Evolutionary conservation across 2,113 vertebrate genomes (phyloP).

Genomic region (Cygnus buccinator): DNA sequence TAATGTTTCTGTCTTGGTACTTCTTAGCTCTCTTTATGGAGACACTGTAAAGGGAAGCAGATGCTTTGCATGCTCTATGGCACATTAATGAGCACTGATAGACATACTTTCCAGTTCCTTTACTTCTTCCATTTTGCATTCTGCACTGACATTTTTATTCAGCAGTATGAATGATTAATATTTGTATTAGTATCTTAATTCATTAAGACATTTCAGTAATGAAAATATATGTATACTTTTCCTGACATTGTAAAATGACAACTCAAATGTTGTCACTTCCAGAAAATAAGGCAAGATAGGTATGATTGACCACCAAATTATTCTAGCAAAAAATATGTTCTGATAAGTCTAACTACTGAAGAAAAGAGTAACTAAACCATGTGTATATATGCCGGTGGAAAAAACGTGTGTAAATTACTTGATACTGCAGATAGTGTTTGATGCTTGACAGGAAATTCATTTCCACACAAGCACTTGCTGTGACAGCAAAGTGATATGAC

Average conservation of each 20-base stretch:
- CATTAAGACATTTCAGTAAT: background rate
- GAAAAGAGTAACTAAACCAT: background rate
- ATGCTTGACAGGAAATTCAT: slow-evolving; percentile 39
- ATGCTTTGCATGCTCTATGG: background rate
- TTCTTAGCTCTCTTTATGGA: background rate
- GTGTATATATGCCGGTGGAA: background rate
- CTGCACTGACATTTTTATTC: background rate
- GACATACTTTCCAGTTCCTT: background rate
- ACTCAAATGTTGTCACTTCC: background rate
- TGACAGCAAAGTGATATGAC: background rate
- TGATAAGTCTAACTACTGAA: background rate
- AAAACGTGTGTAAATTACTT: background rate
- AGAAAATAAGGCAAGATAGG: background rate
- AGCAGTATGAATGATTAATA: background rate
- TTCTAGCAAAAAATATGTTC: background rate
- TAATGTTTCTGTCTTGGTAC: background rate
- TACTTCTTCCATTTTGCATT: background rate
- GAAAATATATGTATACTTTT: background rate
- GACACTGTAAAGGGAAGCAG: background rate
- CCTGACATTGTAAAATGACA: background rate
- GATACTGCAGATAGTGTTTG: background rate
- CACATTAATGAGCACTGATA: background rate
- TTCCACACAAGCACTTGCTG: background rate
- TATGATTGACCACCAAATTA: background rate
- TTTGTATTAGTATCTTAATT: background rate